phyloP scores from a whole-genome alignment of 2,797 vertebrate species.

The Tragopan temminckii region DNA sequence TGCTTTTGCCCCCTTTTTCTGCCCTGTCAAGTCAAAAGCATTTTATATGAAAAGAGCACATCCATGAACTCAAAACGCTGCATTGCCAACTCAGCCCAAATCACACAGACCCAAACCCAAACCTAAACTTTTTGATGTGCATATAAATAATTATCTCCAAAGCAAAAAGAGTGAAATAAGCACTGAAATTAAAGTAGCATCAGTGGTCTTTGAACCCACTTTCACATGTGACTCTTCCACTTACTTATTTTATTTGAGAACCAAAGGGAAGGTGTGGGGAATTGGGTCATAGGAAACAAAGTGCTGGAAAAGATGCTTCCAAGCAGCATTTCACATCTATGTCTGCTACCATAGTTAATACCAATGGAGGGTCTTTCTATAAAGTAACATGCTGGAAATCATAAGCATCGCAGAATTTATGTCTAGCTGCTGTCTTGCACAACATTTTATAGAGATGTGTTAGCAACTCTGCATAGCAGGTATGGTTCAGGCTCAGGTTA shows the following conservation, averaged over 20 bases:
- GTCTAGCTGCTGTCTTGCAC: conserved; percentile 5
- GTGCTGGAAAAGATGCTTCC: not conserved
- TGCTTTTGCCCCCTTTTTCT: not conserved
- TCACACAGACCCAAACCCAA: not conserved
- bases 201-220: not conserved
- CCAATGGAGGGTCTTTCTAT: not conserved
- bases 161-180: not conserved
- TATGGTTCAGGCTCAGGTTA: not conserved
- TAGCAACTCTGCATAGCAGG: not conserved
- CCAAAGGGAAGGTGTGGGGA: not conserved
- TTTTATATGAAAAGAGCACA: not conserved
- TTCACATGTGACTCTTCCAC: not conserved
- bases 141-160: not conserved
- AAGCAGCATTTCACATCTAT: not conserved
- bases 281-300: not conserved
- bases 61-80: conserved; percentile 3
- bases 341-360: conserved; percentile 1
- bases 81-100: not conserved
- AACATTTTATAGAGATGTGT: conserved; percentile 50
- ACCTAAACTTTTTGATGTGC: not conserved
- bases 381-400: conserved; percentile 31
- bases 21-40: not conserved
- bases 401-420: conserved; percentile 41
- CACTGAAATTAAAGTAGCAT: not conserved
- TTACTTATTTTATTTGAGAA: not conserved